phyloP scores from a whole-genome alignment of 2,113 vertebrate genomes.

The Onychostruthus taczanowskii region DNA sequence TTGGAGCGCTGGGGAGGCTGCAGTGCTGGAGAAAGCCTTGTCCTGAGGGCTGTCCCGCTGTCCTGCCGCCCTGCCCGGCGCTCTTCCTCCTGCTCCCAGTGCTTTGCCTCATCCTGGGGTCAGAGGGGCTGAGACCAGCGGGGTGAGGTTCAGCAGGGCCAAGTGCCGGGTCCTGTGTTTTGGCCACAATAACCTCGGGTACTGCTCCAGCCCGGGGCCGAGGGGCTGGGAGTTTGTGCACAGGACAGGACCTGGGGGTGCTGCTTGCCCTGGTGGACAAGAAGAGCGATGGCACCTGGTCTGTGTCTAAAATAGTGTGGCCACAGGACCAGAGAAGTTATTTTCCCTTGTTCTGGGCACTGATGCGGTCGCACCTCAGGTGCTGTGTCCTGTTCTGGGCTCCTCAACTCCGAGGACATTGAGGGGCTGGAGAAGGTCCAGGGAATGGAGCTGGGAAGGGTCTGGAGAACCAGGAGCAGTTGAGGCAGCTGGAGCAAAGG shows the following conservation, averaged over 20 bases:
- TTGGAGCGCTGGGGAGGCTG: not conserved
- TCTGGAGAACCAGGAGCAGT: accelerated
- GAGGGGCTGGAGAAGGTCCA: accelerated
- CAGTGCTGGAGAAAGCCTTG: not conserved
- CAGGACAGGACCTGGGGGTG: not conserved
- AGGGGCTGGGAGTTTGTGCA: not conserved
- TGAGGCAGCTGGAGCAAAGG: not conserved
- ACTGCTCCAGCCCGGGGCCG: not conserved
- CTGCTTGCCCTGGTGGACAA: not conserved
- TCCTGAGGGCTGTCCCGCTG: not conserved
- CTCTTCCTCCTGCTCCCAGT: not conserved
- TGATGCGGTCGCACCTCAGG: accelerated
- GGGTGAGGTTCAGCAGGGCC: accelerated
- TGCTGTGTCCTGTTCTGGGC: not conserved
- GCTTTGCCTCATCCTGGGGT: accelerated
- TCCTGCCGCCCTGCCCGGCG: accelerated
- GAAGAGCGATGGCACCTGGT: accelerated
- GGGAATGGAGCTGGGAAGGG: not conserved
- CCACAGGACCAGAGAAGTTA: accelerated
- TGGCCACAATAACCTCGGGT: accelerated
- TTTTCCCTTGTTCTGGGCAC: accelerated
- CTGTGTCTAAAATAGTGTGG: accelerated
- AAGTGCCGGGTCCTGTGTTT: accelerated
- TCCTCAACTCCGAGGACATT: accelerated
- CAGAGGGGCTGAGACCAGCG: accelerated